Percentiles rank a stretch among this genome's conserved stretches.
Evolutionary conservation across 2,888 invertebrate species (phyloP).

Genomic region (Cancer borealis): DNA sequence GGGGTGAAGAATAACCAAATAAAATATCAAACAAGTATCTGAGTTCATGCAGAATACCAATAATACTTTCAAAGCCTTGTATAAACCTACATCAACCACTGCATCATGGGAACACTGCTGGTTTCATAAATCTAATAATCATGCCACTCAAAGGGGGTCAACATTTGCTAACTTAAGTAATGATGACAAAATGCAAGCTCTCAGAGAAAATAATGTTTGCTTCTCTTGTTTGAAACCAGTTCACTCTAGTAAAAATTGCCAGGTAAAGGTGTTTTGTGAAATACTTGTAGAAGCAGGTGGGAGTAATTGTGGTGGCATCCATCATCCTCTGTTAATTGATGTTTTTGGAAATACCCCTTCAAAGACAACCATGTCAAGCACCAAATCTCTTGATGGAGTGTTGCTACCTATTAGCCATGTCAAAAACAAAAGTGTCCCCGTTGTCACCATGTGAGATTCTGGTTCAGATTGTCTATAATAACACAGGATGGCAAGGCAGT

Average conservation of each 20-base stretch:
- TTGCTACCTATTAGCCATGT: neutral
- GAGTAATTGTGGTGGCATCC: neutral
- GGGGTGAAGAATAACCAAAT: neutral
- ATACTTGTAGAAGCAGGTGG: neutral
- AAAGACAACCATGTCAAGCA: conserved; percentile 8
- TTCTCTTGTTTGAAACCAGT: conserved; percentile 14
- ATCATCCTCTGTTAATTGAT: conserved; percentile 26
- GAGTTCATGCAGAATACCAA: conserved; percentile 8
- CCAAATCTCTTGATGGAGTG: neutral
- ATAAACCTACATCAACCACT: neutral
- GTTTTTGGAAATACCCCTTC: neutral
- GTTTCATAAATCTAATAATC: conserved; percentile 22
- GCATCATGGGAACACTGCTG: neutral
- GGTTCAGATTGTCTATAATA: conserved; percentile 26
- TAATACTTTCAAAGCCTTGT: conserved; percentile 25
- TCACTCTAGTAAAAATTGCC: conserved; percentile 35
- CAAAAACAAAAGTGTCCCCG: neutral
- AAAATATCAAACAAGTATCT: conserved; percentile 25
- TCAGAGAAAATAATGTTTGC: conserved; percentile 26
- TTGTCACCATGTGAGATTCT: neutral
- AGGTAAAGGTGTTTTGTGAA: neutral
- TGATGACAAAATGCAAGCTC: conserved; percentile 28
- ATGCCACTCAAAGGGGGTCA: neutral
- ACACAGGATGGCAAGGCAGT: conserved; percentile 16
- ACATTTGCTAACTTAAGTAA: conserved; percentile 5